These are phyloP conservation scores for Neosilurus mollespiculum DNA, from an alignment of 2,797 vertebrate species.

Conservation along the genomic window DNA sequence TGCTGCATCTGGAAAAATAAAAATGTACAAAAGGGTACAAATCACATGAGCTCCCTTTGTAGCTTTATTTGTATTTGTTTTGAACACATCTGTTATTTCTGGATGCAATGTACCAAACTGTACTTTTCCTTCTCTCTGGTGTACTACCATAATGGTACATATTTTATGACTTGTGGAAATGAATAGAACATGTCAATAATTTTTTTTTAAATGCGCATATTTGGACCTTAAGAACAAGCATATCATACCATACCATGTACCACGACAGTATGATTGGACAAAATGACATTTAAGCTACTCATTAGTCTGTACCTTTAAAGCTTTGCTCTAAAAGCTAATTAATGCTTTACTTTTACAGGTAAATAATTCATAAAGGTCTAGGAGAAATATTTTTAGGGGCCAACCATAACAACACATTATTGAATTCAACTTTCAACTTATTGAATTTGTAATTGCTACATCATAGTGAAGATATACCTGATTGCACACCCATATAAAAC, in stretches of 20 bases:
- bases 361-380: no score
- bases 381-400: background rate
- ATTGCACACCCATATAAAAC: background rate
- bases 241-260: background rate
- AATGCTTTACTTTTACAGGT: background rate
- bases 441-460: constrained; percentile 15
- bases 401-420: background rate
- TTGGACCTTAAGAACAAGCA: background rate
- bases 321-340: background rate
- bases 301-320: constrained; percentile 1
- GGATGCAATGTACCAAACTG: background rate
- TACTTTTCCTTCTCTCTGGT: background rate
- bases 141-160: background rate
- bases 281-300: background rate
- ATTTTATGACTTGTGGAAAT: background rate
- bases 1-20: background rate
- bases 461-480: background rate
- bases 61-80: background rate
- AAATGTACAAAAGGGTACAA: background rate
- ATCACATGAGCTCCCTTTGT: background rate
- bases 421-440: background rate
- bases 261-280: no score
- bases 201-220: no score
- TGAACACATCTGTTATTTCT: background rate
- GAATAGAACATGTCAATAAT: background rate